These are phyloP conservation scores for Glandiceps talaboti DNA, from an alignment of 53 echinoderm and acorn worm species.

Conservation along the genomic window DNA sequence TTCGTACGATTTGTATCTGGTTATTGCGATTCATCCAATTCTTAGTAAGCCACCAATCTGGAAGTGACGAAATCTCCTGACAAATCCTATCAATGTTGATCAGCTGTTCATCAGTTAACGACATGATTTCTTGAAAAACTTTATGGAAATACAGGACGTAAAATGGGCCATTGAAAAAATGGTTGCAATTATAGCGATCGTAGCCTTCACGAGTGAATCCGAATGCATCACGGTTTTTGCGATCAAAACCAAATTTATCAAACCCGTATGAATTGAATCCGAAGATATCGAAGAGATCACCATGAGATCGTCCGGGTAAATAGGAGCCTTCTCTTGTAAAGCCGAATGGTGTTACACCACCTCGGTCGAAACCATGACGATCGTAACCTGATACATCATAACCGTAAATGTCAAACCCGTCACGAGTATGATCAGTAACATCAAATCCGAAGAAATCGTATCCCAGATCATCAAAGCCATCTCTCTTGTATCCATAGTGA, in stretches of 20 bases:
- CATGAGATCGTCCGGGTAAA: background rate
- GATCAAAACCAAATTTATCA: conserved; percentile 41
- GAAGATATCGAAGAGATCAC: background rate
- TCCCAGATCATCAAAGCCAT: background rate
- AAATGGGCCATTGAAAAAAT: background rate
- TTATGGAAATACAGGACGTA: background rate
- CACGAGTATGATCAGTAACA: conserved; percentile 48
- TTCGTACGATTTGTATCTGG: background rate
- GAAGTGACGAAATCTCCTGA: background rate
- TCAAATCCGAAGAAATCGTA: background rate
- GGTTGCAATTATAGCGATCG: background rate
- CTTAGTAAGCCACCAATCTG: background rate
- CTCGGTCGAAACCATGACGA: background rate
- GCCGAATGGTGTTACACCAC: background rate
- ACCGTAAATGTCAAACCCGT: conserved; percentile 66
- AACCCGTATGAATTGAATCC: conserved; percentile 80
- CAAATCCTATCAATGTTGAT: background rate
- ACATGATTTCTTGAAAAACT: background rate
- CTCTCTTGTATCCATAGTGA: background rate
- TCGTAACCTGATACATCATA: conserved; percentile 22
- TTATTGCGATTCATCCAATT: background rate
- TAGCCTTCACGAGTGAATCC: conserved; percentile 36
- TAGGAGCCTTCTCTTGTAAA: background rate
- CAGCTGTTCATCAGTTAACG: background rate
- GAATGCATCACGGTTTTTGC: conserved; percentile 37